Percentiles rank a stretch among this genome's conserved stretches.
Evolutionary conservation across 2,113 vertebrate species (phyloP).

Genomic region (Notothenia coriiceps): DNA sequence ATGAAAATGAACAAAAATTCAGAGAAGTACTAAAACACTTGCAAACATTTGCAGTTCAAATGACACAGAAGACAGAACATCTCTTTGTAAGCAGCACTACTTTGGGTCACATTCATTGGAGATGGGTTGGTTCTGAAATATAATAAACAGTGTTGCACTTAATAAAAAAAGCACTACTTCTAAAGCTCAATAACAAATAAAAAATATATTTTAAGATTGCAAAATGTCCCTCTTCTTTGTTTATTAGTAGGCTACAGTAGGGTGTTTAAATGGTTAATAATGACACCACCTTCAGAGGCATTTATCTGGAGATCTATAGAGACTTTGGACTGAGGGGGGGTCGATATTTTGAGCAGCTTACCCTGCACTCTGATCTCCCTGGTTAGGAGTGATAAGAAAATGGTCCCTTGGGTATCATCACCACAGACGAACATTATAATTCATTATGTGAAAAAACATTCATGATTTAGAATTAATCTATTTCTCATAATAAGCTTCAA

Average conservation of each 20-base stretch:
- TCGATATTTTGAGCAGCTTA: conserved; percentile 34
- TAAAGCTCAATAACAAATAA: conserved; percentile 9
- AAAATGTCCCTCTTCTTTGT: background rate
- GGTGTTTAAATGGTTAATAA: background rate
- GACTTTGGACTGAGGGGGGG: background rate
- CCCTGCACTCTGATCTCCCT: conserved; percentile 24
- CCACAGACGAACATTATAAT: background rate
- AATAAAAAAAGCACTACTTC: background rate
- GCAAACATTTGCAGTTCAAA: background rate
- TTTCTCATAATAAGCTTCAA: background rate
- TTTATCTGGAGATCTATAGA: background rate
- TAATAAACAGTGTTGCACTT: conserved; percentile 4
- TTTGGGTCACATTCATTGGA: background rate
- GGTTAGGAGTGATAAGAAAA: conserved; percentile 9
- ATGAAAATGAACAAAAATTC: background rate
- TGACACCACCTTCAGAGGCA: background rate
- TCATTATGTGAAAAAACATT: background rate
- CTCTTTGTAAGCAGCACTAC: background rate
- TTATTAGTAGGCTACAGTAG: background rate
- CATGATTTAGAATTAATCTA: background rate
- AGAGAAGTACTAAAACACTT: background rate
- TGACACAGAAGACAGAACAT: background rate
- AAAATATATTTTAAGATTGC: background rate
- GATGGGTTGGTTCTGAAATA: background rate
- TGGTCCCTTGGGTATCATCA: background rate